Evolutionary conservation across 2,888 invertebrate species (phyloP), one percentile per base, ranked within the genome.

Genomic region (Callyntrura guangdongensis): DNA sequence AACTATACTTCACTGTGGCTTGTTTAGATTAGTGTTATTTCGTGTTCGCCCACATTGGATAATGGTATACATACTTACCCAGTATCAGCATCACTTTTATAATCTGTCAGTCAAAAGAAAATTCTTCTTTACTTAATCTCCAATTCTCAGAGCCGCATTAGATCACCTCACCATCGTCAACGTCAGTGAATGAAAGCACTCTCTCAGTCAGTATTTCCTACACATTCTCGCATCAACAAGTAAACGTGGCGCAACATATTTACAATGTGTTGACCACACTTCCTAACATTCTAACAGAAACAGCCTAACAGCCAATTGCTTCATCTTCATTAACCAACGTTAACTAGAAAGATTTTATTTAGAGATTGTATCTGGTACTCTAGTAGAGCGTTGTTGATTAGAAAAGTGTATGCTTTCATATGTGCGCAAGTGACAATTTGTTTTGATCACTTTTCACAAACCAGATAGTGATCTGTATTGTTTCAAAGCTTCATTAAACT

Each of bases 401-500:
- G 36, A 36, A 6, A 36, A 74, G 49, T 49, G 14, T 22, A 49
- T 74, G 74, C 36, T 36, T 49, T 74, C 74, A 74, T 36, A 36
- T 49, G 74, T 27, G 22, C 47, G 22, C 49, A 49, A 74, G 74
- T 74, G 74, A 74, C 74, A 74, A 74, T 74, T 53, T 74, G 74
- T 74, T 74, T 74, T 74, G 49, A 49, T 47, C 17, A 49, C 20
- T 49, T 49, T 49, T 74, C 49, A 49, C 22, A 74, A 53, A 74
- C 49, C 74, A 74, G 22, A 47, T 11, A 49, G 69, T 45, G 45
- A 69, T 69, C 74, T 47, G 49, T 27, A 74, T 74, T 74, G 74
- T 74, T 49, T 74, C 49, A 79, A 27, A 59, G 59, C 59, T 79
- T 79, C 79, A 79, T 56, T 56, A 59, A 79, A 79, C 79, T 79